Base-by-base conservation (phyloP, 1,140 invertebrate species). In the Homalodisca vitripennis region DNA sequence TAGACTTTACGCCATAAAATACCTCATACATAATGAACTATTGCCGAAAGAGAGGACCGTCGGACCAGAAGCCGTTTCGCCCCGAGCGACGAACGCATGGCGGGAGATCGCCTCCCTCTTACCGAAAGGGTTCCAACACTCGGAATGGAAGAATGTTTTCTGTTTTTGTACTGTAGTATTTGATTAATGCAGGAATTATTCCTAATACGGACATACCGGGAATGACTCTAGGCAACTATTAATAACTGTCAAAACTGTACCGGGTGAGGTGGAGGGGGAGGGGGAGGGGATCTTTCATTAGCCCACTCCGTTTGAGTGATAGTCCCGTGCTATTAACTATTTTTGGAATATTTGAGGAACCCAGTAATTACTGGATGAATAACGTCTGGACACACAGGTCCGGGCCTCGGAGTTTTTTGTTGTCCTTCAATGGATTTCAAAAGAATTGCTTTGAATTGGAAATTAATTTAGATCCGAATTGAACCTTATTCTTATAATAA, bases 141-240 rank as follows among this genome's bases (percentile, higher is more conserved):
- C 22, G 6, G 34, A 41, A 17, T 41, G 34, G 48, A 51, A 20
- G 48, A 60, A 60, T 60, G 55, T 60, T 60, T 60, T 60, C 55
- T 30, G 55, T 60, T 60, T 60, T 60, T 60, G 55, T 60, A 60
- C 2, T 30, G 22, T 53, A 53, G 3, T 22, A 51, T 60, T 60
- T 60, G 55, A 60, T 60, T 60, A 60, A 60, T 60, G 55, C 55
- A 6, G 55, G 55, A 60, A 60, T 60, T 60, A 60, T 60, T 60
- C 55, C 55, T 22, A 60, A 60, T 60, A 60, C 26, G 55, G 55
- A 22, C 27, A 60, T 60, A 60, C 55, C 27, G 55, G 26, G 55
- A 51, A 60, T 60, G 55, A 26, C 55, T 60, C 55, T 27, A 10
- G 55, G 55, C 55, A 26, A 60, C 55, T 60, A 60, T 60, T 60